Percentiles rank a stretch among this genome's conserved stretches.
Evolutionary conservation across 1,140 invertebrate species (phyloP).

Genomic region (Trypoxylus dichotomus): DNA sequence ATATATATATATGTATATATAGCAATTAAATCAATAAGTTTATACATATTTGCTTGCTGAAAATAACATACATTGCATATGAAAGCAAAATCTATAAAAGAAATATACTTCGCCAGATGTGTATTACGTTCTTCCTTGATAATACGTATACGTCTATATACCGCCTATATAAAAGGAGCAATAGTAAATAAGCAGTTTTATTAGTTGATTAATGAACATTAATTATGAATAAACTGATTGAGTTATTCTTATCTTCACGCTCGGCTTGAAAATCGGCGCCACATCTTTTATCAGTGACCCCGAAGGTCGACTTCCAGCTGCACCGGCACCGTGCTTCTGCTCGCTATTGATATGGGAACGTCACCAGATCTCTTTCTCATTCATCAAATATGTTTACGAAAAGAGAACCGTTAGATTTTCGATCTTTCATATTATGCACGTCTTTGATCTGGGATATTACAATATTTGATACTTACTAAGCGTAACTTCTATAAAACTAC

Average conservation of each 20-base stretch:
- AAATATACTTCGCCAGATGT: background rate
- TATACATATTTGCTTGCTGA: background rate
- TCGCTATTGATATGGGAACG: background rate
- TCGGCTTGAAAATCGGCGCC: slow-evolving; percentile 30
- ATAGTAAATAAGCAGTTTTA: slow-evolving; percentile 21
- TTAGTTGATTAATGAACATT: slow-evolving; percentile 26
- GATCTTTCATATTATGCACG: too few relatives aligned
- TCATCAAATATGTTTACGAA: slow-evolving; percentile 1
- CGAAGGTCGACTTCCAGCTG: slow-evolving; percentile 8
- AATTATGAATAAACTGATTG: slow-evolving; percentile 29
- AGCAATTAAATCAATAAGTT: background rate
- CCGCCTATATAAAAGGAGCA: background rate
- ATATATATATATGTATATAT: background rate
- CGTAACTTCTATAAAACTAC: too few relatives aligned
- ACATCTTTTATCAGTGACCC: slow-evolving; percentile 7
- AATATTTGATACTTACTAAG: too few relatives aligned
- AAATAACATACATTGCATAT: background rate
- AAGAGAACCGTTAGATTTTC: background rate
- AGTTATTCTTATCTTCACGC: slow-evolving; percentile 27
- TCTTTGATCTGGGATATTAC: too few relatives aligned
- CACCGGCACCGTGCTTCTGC: slow-evolving; percentile 16
- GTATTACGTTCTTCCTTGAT: background rate
- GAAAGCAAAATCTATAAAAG: background rate
- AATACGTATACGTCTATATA: background rate
- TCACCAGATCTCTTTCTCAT: slow-evolving; percentile 12